These are phyloP conservation scores for Hyposmocoma kahamanoa DNA, from an alignment of 1,140 invertebrate species.

Conservation along the genomic window DNA sequence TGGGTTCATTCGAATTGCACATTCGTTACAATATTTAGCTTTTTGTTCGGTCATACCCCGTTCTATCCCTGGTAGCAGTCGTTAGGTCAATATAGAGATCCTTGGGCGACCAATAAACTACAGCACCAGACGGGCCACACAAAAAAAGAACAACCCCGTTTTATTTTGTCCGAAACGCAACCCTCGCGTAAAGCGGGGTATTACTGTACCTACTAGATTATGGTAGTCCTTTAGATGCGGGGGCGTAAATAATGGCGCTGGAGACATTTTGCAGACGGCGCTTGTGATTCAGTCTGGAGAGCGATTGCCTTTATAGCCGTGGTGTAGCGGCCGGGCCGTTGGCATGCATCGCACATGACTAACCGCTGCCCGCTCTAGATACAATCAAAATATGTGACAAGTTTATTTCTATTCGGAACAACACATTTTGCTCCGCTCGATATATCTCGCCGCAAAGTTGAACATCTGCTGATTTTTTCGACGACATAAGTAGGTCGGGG, in stretches of 20 bases:
- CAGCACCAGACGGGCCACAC: no score
- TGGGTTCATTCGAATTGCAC: no score
- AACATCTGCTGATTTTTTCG: slow-evolving; percentile 70
- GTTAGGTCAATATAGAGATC: no score
- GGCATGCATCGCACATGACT: slow-evolving; percentile 67
- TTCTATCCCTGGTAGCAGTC: no score
- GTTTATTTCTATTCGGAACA: slow-evolving; percentile 72
- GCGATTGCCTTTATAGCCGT: slow-evolving; percentile 66
- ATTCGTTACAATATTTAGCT: no score
- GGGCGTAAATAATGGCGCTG: slow-evolving; percentile 31
- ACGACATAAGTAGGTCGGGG: slow-evolving; percentile 71
- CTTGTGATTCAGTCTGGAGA: slow-evolving; percentile 67
- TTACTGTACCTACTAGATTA: no score
- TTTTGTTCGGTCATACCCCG: no score
- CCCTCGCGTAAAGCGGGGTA: no score
- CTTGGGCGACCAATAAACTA: no score
- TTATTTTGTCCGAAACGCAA: no score
- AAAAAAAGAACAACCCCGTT: no score
- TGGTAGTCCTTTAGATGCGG: no score
- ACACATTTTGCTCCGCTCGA: slow-evolving; percentile 56
- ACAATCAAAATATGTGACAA: slow-evolving; percentile 73
- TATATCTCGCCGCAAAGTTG: slow-evolving; percentile 58
- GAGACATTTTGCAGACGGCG: slow-evolving; percentile 73
- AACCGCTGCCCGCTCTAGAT: slow-evolving; percentile 67
- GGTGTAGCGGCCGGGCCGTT: slow-evolving; percentile 54